Base-by-base conservation (phyloP, 92 coral and sea anemone species). In the Parazoanthus darwini region DNA sequence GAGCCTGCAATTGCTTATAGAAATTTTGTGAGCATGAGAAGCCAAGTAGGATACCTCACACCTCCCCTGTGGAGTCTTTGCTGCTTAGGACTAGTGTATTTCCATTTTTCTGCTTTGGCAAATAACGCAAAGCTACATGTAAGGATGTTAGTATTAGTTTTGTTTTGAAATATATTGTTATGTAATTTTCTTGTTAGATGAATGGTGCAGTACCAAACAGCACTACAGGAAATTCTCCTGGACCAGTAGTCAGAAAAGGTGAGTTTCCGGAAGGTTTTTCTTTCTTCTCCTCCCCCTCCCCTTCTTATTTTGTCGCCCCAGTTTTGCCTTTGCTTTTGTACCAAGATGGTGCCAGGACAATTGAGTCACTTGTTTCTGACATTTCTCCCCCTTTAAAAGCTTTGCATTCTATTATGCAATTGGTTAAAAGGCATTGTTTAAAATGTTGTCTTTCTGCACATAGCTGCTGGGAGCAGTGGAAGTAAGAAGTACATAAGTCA, bases 401-500 rank as follows among this genome's bases (percentile, higher is more conserved):
- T 29, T 29, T 29, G 33, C 33, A 29, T 29, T 0, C 33, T 29
- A 29, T 29, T 29, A 44, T 11, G 8, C 5, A 8, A 14, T 18
- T 38, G 50, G 38, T 46, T 78, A 65, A 42, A 76, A 76, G 58
- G 58, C 58, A 51, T 0, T 51, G 16, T 38, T 38, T 5, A 22
- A 37, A 3, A n/a, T 42, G 5, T 65, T 65, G 20, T 23, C 16
- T 15, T 65, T 81, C 23, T 63, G 8, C 71, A 81, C 33, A 43
- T 66, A 38, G 86, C 11, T 83, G 58, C 63, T 67, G 48, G 79
- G 5, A 75, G 44, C 79, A 38, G 33, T 35, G 79, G 25, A 39
- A 83, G 8, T 39, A 83, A 82, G 25, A 90, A 85, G 82, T 88
- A 93, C 59, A 89, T 94, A 86, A 95, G 93, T 71, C 98, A 95